Base-by-base conservation (phyloP, 1,140 invertebrate species). In the Rhopalosiphum maidis region DNA sequence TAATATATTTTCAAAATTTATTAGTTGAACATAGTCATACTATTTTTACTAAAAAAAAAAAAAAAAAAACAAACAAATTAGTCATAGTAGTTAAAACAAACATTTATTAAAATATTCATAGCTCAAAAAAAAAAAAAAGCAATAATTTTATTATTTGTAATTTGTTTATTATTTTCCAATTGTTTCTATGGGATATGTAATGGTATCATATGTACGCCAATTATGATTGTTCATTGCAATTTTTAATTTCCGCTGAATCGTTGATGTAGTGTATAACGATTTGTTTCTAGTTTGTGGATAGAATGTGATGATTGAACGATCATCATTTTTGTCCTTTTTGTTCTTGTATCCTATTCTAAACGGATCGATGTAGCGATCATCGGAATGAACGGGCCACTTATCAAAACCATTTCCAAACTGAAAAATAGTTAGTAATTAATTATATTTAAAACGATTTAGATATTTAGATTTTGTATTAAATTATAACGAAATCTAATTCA, bases 271-370 rank as follows among this genome's bases (percentile, higher is more conserved):
- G 11, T 91, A 91, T 0, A 91, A 46, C 11, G 55, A 91, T 46
- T 91, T 91, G n/a, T 91, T 77, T 77, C 60, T 91, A 9, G 55
- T 77, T 46, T 91, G 90, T 54, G 55, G 55, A 43, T 91, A 68
- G 15, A 90, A 90, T 41, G 35, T 22, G 22, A 15, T 60, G 41
- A 25, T 60, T 68, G 60, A 68, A 7, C 9, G 3, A 41, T 77
- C 30, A 22, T 91, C 23, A 9, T 77, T 77, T 91, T 68, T 68
- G 30, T 91, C 41, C 2, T 46, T 82, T 46, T 68, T 43, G 8
- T 91, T 1, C 2, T 46, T 30, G 21, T 46, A 43, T 91, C 37
- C 55, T n/a, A n/a, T 77, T 60, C 55, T 91, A 77, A 22, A n/a
- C 21, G 55, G 60, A 91, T 91, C 90, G 9, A 91, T n/a, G 18